Evolutionary conservation across 1,140 invertebrate genomes (phyloP).

Genomic region (Armadillidium nasatum): DNA sequence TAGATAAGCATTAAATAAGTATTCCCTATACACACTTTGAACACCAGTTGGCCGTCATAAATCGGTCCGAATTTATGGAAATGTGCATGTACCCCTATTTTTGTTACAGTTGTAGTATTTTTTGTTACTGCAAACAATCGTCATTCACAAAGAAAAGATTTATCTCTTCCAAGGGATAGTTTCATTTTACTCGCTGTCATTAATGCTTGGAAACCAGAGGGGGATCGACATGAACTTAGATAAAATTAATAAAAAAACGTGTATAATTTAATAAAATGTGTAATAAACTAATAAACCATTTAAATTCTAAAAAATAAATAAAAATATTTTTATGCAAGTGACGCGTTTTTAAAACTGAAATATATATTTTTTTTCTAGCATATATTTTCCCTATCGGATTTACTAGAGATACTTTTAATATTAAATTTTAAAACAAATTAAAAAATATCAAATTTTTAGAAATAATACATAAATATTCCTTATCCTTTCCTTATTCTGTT

Average conservation of each 20-base stretch:
- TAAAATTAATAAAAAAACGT: too few relatives aligned
- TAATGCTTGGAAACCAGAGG: constrained; percentile 50
- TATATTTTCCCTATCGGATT: too few relatives aligned
- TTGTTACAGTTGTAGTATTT: background rate
- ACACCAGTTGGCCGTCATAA: constrained; percentile 9
- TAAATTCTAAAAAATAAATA: too few relatives aligned
- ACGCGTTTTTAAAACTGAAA: background rate
- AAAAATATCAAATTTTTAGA: too few relatives aligned
- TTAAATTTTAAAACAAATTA: too few relatives aligned
- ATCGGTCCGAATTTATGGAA: constrained; percentile 4
- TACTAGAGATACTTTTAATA: too few relatives aligned
- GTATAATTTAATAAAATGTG: too few relatives aligned
- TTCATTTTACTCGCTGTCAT: constrained; percentile 1
- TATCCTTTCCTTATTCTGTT: too few relatives aligned
- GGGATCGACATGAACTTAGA: constrained; percentile 31
- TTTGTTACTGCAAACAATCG: background rate
- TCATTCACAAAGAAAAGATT: too few relatives aligned
- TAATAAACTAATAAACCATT: too few relatives aligned
- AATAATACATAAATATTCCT: too few relatives aligned
- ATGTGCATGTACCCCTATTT: constrained; percentile 9
- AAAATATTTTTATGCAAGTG: background rate
- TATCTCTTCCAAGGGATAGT: background rate
- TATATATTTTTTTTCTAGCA: too few relatives aligned
- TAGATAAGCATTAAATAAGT: background rate
- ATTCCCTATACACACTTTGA: background rate